phyloP scores from a whole-genome alignment of 2,113 vertebrate genomes.

The Hiodon tergisus region DNA sequence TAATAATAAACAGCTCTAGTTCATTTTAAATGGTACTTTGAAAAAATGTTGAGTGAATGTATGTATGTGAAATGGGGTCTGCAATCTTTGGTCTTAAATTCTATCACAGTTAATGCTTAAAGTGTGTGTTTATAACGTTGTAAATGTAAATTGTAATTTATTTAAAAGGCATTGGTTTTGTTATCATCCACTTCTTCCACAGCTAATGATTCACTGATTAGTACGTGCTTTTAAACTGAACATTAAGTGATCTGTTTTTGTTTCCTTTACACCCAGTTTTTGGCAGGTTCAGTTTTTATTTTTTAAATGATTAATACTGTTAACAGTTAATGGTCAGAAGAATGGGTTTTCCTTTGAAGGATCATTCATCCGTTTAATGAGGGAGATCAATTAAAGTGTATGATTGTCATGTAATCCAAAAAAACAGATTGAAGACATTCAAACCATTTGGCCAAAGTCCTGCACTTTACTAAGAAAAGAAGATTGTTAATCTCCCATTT shows the following conservation, averaged over 20 bases:
- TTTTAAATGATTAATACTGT: neutral
- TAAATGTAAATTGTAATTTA: neutral
- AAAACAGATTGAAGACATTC: no score
- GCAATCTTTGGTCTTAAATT: neutral
- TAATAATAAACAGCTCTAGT: constrained; percentile 31
- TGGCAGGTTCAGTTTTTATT: neutral
- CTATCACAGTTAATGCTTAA: neutral
- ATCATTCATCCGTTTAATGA: no score
- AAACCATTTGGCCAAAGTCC: no score
- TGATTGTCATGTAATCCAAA: neutral
- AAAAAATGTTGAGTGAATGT: neutral
- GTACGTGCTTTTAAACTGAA: neutral
- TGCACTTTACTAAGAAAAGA: no score
- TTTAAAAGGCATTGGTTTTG: neutral
- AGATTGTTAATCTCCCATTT: no score
- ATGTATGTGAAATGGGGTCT: neutral
- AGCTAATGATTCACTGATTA: neutral
- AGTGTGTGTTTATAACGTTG: neutral
- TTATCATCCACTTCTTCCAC: neutral
- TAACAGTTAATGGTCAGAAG: no score
- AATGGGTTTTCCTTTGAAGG: no score
- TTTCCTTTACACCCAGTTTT: neutral
- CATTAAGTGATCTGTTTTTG: neutral
- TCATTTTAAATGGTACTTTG: neutral
- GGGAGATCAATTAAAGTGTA: no score